phyloP scores from a whole-genome alignment of 2,113 vertebrate species.

The Athene noctua region DNA sequence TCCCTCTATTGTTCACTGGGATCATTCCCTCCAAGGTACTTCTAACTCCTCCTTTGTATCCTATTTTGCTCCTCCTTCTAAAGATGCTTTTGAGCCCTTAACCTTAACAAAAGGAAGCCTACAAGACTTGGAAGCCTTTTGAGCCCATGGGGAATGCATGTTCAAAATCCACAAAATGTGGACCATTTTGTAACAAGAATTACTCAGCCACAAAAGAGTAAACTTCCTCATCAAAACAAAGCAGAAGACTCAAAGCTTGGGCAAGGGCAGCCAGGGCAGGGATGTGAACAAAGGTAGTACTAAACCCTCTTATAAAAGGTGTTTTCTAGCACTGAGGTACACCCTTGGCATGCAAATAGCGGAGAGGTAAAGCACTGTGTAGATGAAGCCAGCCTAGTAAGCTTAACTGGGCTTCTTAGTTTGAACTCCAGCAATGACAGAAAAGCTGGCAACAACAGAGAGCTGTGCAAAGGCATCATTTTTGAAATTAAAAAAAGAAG shows the following conservation, averaged over 20 bases:
- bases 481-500: neutral
- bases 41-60: neutral
- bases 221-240: neutral
- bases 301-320: neutral
- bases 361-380: accelerated
- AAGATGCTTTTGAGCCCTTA: neutral
- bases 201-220: neutral
- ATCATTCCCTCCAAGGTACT: neutral
- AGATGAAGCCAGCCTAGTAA: neutral
- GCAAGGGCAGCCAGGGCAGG: neutral
- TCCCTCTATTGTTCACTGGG: neutral
- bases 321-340: neutral
- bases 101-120: neutral
- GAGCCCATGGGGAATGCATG: neutral
- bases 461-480: neutral
- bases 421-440: neutral
- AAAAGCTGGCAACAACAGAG: neutral
- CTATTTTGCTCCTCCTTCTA: neutral
- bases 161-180: neutral
- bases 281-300: neutral
- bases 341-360: neutral
- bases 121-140: neutral
- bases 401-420: neutral
- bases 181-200: neutral
- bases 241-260: neutral